Evolutionary conservation across 2,888 invertebrate species (phyloP), one percentile per base, ranked within the genome.

Genomic region (Emmelina monodactyla): DNA sequence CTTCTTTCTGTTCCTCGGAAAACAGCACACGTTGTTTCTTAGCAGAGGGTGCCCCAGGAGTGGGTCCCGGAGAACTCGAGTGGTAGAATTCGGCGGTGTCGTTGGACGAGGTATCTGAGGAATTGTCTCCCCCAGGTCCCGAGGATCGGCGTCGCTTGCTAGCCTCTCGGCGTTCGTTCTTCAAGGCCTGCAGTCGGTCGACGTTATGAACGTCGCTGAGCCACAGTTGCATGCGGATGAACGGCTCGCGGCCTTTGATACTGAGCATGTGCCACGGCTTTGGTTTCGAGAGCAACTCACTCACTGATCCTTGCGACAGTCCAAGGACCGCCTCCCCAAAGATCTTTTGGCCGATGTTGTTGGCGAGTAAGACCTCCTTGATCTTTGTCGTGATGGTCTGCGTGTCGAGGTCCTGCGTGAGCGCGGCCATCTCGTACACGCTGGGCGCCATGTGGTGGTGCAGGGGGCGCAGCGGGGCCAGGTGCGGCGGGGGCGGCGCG

Each of bases 231-330:
- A 96, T 96, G 34, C 95, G 83, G 46, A 96, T 94, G 71, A 96
- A 96, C 0, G 96, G 95, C 60, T 98, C 98, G 16, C 97, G 84
- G 0, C 98, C 98, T 66, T 97, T 97, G 62, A 97, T 95, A 61
- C 96, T 97, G 35, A 98, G 84, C 96, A 97, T 96, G 62, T 96
- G 96, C 97, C 98, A 98, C 0, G 97, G 97, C 58, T 98, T 98
- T 3, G 98, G 98, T 66, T 97, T 97, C 41, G 97, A 96, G 5
- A 99, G 83, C 42, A 99, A 82, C 69, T 99, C 99, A 55, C 96
- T 97, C 9, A 97, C 97, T 2, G 97, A 95, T 9, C 95, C 97
- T 71, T 98, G 97, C 0, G 96, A 96, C 16, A 98, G 82, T 0
- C 97, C 97, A 10, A 99, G 82, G 2, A 99, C 97, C 1, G 95